Evolutionary conservation across 64 coral and sea anemone genomes (phyloP).

Genomic region (Actinia tenebrosa): DNA sequence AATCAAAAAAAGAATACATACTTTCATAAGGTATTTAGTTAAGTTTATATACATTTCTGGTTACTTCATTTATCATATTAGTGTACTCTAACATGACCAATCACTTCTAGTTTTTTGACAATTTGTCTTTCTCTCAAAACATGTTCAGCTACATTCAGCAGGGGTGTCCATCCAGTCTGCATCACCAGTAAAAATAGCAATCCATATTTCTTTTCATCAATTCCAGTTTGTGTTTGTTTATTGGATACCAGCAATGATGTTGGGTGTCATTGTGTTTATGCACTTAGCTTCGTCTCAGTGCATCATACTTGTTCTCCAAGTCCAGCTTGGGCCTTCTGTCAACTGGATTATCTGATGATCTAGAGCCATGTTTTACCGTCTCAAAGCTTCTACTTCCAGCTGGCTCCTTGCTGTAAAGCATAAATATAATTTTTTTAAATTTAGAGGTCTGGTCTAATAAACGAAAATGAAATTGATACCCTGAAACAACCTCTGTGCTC

Average conservation of each 20-base stretch:
- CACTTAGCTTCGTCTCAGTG: slow-evolving; percentile 49
- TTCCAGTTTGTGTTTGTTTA: not conserved
- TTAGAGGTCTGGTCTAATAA: not conserved
- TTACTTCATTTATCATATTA: not conserved
- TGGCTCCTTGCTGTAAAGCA: slow-evolving; percentile 37
- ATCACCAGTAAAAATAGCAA: not conserved
- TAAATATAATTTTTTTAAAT: not conserved
- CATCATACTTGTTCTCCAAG: slow-evolving; percentile 75
- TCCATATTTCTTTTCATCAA: slow-evolving; percentile 7
- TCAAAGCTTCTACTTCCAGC: slow-evolving; percentile 61
- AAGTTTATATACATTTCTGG: not conserved
- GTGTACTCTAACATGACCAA: not conserved
- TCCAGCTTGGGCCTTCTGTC: slow-evolving; percentile 51
- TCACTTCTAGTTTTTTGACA: not conserved
- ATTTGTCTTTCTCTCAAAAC: not conserved
- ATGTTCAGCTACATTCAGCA: not conserved
- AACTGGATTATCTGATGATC: slow-evolving; percentile 41
- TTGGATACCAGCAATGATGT: not conserved
- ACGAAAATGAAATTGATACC: too few species aligned
- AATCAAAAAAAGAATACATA: too few species aligned
- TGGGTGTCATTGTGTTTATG: not conserved
- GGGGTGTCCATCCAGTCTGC: not conserved
- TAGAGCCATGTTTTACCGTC: slow-evolving; percentile 63
- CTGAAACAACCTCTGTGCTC: too few species aligned
- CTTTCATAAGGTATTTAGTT: not conserved